Percentiles rank a stretch among this genome's conserved stretches.
These are phyloP conservation scores for Tiliacea citrago DNA, from an alignment of 2,888 invertebrate genomes.

Conservation along the genomic window DNA sequence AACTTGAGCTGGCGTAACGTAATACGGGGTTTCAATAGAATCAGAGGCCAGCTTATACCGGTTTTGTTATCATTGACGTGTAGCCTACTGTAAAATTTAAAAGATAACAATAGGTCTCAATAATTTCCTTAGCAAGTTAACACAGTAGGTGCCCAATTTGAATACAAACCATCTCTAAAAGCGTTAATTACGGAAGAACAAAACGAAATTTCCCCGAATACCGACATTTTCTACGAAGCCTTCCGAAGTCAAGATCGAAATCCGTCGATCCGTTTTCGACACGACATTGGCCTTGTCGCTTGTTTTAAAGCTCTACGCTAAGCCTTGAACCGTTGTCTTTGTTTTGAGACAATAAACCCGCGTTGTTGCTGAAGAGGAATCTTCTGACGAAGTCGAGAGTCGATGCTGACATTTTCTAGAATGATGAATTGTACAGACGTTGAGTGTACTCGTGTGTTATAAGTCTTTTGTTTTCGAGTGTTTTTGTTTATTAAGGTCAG, in stretches of 20 bases:
- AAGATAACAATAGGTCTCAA: conserved; percentile 15
- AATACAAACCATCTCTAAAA: conserved; percentile 29
- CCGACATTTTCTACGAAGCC: conserved; percentile 30
- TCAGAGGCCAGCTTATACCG: no score
- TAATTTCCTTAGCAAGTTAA: conserved; percentile 23
- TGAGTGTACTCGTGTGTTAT: conserved; percentile 79
- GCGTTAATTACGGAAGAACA: conserved; percentile 37
- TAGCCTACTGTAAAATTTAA: not conserved
- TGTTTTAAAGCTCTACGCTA: conserved; percentile 76
- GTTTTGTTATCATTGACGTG: not conserved
- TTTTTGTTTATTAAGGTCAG: conserved; percentile 73
- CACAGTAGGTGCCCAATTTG: conserved; percentile 26
- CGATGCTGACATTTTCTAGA: conserved; percentile 71
- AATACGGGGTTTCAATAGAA: not conserved
- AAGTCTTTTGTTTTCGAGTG: conserved; percentile 65
- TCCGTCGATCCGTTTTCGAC: conserved; percentile 56
- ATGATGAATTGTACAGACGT: conserved; percentile 82
- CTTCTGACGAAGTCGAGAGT: conserved; percentile 72
- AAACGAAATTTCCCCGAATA: conserved; percentile 37
- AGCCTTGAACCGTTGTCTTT: conserved; percentile 83
- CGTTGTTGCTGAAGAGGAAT: conserved; percentile 83
- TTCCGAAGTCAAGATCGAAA: conserved; percentile 47
- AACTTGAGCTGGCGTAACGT: not conserved
- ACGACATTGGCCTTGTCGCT: conserved; percentile 68
- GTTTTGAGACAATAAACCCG: conserved; percentile 86